These are phyloP conservation scores for Psilopsiagon aymara DNA, from an alignment of 2,113 vertebrate genomes.

Conservation along the genomic window DNA sequence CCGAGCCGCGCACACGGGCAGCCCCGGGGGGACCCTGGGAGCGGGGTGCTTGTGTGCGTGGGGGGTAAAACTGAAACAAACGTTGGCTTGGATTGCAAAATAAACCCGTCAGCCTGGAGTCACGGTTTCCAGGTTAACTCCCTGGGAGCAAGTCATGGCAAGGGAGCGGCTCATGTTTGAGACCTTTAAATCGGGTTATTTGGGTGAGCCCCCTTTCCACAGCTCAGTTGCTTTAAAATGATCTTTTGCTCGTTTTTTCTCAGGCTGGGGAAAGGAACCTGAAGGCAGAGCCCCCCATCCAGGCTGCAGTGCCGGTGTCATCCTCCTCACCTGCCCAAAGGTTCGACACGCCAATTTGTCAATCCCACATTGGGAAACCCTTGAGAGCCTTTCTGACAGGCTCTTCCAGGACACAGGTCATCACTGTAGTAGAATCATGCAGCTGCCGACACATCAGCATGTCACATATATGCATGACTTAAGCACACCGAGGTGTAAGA, in stretches of 20 bases:
- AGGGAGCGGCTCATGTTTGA: neutral
- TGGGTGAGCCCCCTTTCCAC: neutral
- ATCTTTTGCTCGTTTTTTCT: neutral
- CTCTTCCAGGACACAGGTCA: fast-evolving
- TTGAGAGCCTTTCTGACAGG: neutral
- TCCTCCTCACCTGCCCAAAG: neutral
- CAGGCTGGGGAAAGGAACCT: neutral
- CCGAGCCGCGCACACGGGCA: neutral
- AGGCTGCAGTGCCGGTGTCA: fast-evolving
- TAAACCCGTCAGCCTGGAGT: neutral
- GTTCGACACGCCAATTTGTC: fast-evolving
- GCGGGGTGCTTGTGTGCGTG: neutral
- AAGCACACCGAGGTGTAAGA: neutral
- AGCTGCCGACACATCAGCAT: neutral
- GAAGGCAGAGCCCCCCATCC: neutral
- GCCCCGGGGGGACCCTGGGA: neutral
- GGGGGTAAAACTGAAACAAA: neutral
- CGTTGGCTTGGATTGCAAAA: neutral
- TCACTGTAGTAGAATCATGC: neutral
- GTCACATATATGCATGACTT: fast-evolving
- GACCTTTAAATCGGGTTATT: neutral
- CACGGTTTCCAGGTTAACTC: neutral
- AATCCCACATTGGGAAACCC: fast-evolving
- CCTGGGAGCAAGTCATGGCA: neutral
- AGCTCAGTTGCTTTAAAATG: neutral